Percentiles rank a stretch among this genome's conserved stretches.
These are phyloP conservation scores for Dissostichus mawsoni DNA, from an alignment of 2,113 vertebrate genomes.

Conservation along the genomic window DNA sequence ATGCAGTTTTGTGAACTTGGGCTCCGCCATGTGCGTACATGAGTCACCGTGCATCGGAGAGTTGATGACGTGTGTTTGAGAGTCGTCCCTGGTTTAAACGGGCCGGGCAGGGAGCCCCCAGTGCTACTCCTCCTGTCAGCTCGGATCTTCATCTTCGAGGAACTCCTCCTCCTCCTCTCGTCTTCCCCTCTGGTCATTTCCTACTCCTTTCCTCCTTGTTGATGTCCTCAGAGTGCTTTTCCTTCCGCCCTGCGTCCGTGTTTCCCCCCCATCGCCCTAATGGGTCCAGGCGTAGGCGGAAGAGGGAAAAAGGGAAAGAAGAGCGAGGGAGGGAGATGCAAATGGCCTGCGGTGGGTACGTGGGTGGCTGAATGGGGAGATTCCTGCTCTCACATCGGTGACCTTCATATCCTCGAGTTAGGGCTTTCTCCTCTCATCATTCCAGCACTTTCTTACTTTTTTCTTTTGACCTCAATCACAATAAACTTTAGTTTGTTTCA, in stretches of 20 bases:
- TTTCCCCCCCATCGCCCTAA: constrained; percentile 52
- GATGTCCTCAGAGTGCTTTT: constrained; percentile 58
- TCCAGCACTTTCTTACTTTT: background rate
- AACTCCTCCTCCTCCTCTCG: constrained; percentile 4
- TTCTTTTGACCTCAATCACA: background rate
- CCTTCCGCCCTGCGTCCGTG: constrained; percentile 49
- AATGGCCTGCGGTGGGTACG: constrained; percentile 40
- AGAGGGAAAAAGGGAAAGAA: background rate
- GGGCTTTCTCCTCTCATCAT: constrained; percentile 2
- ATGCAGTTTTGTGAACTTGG: background rate
- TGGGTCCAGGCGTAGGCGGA: constrained; percentile 47
- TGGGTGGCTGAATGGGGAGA: constrained; percentile 51
- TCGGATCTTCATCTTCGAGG: constrained; percentile 41
- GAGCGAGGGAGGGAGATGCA: constrained; percentile 23
- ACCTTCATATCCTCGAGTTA: constrained; percentile 33
- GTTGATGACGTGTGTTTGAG: constrained; percentile 13
- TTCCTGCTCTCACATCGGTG: constrained; percentile 42
- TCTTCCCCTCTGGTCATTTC: constrained; percentile 28
- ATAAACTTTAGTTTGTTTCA: background rate
- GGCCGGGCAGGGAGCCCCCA: constrained; percentile 55
- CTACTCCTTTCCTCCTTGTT: background rate
- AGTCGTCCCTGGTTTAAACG: constrained; percentile 41
- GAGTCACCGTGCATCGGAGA: constrained; percentile 34
- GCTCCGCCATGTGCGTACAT: constrained; percentile 5
- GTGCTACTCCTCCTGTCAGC: constrained; percentile 68